phyloP scores from a whole-genome alignment of 2,113 vertebrate species.

The Brachirus orientalis region DNA sequence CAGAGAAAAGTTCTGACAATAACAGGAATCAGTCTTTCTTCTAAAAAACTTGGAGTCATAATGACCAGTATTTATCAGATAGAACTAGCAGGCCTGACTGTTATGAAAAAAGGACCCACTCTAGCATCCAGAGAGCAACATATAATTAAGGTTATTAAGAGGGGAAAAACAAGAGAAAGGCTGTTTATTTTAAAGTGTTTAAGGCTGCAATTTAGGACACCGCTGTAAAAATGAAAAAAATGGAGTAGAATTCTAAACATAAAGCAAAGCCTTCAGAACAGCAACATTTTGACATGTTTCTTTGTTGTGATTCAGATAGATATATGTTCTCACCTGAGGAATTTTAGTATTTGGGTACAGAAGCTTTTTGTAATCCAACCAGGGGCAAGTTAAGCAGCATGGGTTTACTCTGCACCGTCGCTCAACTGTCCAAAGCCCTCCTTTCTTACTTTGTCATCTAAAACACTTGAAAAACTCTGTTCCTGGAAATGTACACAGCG shows the following conservation, averaged over 20 bases:
- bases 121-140: no score
- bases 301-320: not conserved
- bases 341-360: conserved; percentile 8
- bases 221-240: not conserved
- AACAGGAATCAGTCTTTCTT: no score
- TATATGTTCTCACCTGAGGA: not conserved
- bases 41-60: no score
- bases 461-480: not conserved
- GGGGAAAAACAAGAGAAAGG: no score
- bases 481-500: conserved; percentile 6
- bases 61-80: no score
- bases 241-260: not conserved
- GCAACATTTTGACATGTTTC: not conserved
- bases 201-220: conserved; percentile 2
- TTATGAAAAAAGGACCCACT: no score
- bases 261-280: no score
- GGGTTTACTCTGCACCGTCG: no score
- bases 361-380: not conserved
- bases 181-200: no score
- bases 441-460: not conserved
- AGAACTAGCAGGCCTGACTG: no score
- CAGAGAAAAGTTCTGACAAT: no score
- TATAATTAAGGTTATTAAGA: no score
- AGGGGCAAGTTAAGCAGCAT: not conserved
- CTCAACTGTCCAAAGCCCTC: not conserved